A percentile compares a stretch with the other conserved stretches of the same genome.
Conservation (phyloP, 2,888 invertebrate species). For the Caenorhabditis sp. region DNA sequence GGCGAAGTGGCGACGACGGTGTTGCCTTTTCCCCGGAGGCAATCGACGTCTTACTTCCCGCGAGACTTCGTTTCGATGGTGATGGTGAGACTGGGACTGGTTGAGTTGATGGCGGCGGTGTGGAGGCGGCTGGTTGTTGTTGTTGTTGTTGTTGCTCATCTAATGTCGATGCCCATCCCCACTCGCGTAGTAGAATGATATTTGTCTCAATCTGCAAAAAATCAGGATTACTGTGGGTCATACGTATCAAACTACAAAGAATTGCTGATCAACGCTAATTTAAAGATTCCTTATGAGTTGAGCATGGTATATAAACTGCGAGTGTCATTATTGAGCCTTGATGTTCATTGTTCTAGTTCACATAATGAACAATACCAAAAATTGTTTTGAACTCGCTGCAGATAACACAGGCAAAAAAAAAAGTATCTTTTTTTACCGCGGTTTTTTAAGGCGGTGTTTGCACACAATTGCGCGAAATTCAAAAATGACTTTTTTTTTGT, state of each 20-base stretch:
- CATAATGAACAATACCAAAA: too few species aligned
- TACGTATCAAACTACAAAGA: background rate
- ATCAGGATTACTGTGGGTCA: background rate
- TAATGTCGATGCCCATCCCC: slow-evolving; percentile 60
- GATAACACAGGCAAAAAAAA: too few species aligned
- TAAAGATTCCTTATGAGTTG: too few species aligned
- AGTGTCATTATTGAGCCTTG: too few species aligned
- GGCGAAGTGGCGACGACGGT: slow-evolving; percentile 35
- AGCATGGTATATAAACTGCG: too few species aligned
- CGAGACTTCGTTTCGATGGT: slow-evolving; percentile 18
- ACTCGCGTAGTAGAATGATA: slow-evolving; percentile 65
- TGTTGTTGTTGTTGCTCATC: background rate
- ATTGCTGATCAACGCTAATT: too few species aligned
- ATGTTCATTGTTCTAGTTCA: too few species aligned
- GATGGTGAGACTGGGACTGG: slow-evolving; percentile 31
- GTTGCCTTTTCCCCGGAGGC: slow-evolving; percentile 43
- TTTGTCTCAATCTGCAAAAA: slow-evolving; percentile 65
- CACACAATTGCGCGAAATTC: too few species aligned
- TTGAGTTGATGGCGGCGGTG: slow-evolving; percentile 18
- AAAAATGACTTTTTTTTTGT: too few species aligned
- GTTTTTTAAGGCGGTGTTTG: too few species aligned
- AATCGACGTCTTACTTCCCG: slow-evolving; percentile 32
- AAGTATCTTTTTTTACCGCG: too few species aligned
- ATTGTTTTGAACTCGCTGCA: too few species aligned
- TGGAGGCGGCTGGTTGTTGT: slow-evolving; percentile 25